These are phyloP conservation scores for Elegia similella DNA, from an alignment of 2,888 invertebrate genomes.

Conservation along the genomic window DNA sequence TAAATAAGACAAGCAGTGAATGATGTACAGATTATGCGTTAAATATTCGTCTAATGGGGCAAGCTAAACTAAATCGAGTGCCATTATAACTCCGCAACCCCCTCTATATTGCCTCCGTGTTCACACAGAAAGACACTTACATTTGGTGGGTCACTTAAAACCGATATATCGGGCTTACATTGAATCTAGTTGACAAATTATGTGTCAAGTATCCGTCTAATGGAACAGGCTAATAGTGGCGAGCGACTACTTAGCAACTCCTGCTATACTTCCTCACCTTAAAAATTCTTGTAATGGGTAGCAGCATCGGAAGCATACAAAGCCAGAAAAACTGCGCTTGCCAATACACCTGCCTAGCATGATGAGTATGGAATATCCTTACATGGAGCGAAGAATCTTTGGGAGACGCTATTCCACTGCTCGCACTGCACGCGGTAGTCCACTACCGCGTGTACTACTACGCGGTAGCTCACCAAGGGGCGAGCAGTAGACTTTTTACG, in stretches of 20 bases:
- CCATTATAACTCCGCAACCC: slow-evolving; percentile 45
- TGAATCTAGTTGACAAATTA: slow-evolving; percentile 8
- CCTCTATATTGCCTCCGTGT: slow-evolving; percentile 24
- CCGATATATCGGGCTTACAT: background rate
- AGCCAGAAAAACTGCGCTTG: too few species aligned
- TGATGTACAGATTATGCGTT: slow-evolving; percentile 14
- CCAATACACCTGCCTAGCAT: too few species aligned
- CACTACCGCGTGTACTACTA: too few species aligned
- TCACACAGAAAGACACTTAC: background rate
- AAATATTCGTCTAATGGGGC: slow-evolving; percentile 35
- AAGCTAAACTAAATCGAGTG: slow-evolving; percentile 37
- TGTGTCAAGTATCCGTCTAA: slow-evolving; percentile 29
- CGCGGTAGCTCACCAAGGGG: too few species aligned
- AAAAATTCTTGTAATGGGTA: too few species aligned
- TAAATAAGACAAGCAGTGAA: background rate
- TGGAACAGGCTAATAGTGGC: slow-evolving; percentile 37
- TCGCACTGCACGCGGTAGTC: too few species aligned
- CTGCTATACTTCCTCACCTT: too few species aligned
- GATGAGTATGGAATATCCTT: too few species aligned
- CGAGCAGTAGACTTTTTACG: too few species aligned
- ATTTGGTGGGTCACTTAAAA: slow-evolving; percentile 11
- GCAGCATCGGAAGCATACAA: too few species aligned
- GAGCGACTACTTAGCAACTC: slow-evolving; percentile 44
- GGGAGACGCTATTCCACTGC: too few species aligned
- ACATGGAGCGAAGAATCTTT: too few species aligned